Conservation (phyloP, 2,888 invertebrate species). For the Sericinus montela region DNA sequence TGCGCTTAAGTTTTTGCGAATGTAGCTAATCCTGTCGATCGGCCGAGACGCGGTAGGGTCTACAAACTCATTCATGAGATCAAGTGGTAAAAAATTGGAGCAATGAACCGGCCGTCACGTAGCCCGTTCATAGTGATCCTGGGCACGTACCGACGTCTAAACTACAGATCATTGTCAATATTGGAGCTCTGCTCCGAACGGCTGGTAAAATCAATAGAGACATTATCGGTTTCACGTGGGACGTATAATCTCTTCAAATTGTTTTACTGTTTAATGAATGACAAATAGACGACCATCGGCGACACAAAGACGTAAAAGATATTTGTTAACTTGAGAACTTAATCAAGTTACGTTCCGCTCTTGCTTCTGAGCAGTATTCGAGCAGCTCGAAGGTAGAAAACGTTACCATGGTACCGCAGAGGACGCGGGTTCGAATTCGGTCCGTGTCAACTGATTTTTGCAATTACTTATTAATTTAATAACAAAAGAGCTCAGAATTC, state of each 20-base stretch:
- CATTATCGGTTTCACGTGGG: slow-evolving; percentile 58
- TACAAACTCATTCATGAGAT: slow-evolving; percentile 71
- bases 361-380: no score
- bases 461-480: no score
- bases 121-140: slow-evolving; percentile 63
- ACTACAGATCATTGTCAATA: slow-evolving; percentile 78
- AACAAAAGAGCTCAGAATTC: no score
- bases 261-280: slow-evolving; percentile 51
- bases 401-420: no score
- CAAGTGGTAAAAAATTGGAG: slow-evolving; percentile 70
- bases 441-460: no score
- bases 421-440: no score
- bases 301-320: slow-evolving; percentile 13
- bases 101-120: slow-evolving; percentile 75
- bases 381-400: no score
- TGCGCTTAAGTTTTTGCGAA: slow-evolving; percentile 39
- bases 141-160: slow-evolving; percentile 72
- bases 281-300: slow-evolving; percentile 34
- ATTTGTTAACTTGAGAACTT: no score
- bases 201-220: slow-evolving; percentile 69
- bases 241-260: slow-evolving; percentile 54
- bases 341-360: no score
- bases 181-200: slow-evolving; percentile 64
- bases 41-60: slow-evolving; percentile 48
- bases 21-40: slow-evolving; percentile 49